phyloP scores from a whole-genome alignment of 2,888 invertebrate species.

The Girardia tigrina region DNA sequence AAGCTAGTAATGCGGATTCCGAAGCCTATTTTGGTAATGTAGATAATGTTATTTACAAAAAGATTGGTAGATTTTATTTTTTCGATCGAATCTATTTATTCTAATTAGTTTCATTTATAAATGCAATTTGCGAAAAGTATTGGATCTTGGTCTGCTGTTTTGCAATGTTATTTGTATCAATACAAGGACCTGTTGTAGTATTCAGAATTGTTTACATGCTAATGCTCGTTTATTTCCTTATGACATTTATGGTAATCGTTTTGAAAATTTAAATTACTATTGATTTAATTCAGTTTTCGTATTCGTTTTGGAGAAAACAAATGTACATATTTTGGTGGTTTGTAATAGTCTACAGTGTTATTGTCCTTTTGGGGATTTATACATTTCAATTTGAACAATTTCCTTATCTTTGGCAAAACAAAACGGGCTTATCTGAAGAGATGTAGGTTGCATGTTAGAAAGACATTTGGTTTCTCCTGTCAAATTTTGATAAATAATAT shows the following conservation, averaged over 20 bases:
- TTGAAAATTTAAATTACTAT: background rate
- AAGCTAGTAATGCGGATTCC: conserved; percentile 15
- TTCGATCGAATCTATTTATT: background rate
- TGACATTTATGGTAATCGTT: conserved; percentile 48
- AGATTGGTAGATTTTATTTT: background rate
- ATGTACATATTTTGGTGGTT: conserved; percentile 90
- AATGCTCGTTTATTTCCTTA: conserved; percentile 75
- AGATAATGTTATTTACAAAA: conserved; percentile 2
- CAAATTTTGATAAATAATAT: background rate
- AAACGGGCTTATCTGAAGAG: conserved; percentile 11
- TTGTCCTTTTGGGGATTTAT: conserved; percentile 79
- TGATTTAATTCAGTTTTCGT: conserved; percentile 66
- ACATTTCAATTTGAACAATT: conserved; percentile 84
- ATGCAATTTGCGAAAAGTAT: conserved; percentile 55
- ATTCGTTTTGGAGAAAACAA: conserved; percentile 73
- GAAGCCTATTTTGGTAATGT: conserved; percentile 21
- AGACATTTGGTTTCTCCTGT: too few relatives aligned
- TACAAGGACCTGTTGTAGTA: conserved; percentile 72
- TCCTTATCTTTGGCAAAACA: conserved; percentile 57
- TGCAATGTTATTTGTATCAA: conserved; percentile 77
- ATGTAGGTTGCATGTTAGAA: conserved; percentile 6
- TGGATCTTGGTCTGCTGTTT: conserved; percentile 90
- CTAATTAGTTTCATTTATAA: background rate
- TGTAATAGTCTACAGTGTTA: conserved; percentile 86
- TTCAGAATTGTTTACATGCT: conserved; percentile 93